Evolutionary conservation across 1,140 invertebrate species (phyloP).

Genomic region (Probaryconus sp.): DNA sequence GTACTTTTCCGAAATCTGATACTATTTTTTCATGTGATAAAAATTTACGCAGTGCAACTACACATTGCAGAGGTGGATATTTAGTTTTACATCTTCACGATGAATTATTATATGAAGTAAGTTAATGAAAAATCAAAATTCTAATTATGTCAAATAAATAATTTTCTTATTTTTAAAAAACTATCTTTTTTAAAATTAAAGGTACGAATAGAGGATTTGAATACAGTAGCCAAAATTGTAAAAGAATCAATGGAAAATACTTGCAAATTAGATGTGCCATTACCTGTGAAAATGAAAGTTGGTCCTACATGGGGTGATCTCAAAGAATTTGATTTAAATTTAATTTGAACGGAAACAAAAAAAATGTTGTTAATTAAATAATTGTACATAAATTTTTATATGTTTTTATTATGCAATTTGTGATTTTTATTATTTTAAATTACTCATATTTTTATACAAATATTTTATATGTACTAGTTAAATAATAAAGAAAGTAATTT

Average conservation of each 20-base stretch:
- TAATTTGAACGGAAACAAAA: constrained; percentile 5
- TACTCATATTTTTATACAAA: constrained; percentile 21
- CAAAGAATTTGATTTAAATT: constrained; percentile 73
- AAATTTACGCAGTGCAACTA: constrained; percentile 68
- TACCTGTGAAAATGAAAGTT: constrained; percentile 91
- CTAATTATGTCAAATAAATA: constrained; percentile 5
- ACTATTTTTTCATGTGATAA: constrained; percentile 66
- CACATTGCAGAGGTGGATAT: constrained; percentile 75
- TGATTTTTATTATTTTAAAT: constrained; percentile 37
- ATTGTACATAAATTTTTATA: constrained; percentile 22
- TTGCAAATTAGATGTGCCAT: constrained; percentile 84
- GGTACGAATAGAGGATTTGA: constrained; percentile 79
- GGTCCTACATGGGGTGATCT: constrained; percentile 90
- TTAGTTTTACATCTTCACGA: constrained; percentile 96
- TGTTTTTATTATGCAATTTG: constrained; percentile 19
- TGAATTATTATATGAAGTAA: constrained; percentile 96
- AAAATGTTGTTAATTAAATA: constrained; percentile 9
- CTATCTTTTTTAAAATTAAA: constrained; percentile 43
- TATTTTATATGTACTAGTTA: constrained; percentile 11
- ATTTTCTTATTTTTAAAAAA: not conserved
- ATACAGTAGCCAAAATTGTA: constrained; percentile 82
- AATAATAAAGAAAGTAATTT: constrained; percentile 10
- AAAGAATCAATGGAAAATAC: constrained; percentile 89
- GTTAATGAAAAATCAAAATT: constrained; percentile 53
- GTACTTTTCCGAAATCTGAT: constrained; percentile 67